Evolutionary conservation across 1,140 invertebrate species (phyloP).

Genomic region (Fopius arisanus): DNA sequence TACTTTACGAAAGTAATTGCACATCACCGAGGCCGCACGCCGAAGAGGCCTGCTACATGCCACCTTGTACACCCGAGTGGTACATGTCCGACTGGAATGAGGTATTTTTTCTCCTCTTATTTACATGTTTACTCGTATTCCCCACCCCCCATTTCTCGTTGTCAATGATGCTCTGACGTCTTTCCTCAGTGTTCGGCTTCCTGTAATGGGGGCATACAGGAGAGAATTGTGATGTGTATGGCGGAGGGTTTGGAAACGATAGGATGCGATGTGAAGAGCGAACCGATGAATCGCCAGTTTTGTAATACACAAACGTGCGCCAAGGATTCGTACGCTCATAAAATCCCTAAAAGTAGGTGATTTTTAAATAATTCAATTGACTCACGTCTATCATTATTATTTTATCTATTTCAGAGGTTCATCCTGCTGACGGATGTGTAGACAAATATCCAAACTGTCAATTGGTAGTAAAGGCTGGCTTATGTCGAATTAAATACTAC

Average conservation of each 20-base stretch:
- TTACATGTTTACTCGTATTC: conserved; percentile 33
- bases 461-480: conserved; percentile 78
- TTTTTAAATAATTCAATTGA: neutral
- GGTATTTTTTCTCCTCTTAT: conserved; percentile 49
- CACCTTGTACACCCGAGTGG: conserved; percentile 70
- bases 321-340: conserved; percentile 35
- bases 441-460: conserved; percentile 81
- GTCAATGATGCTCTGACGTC: neutral
- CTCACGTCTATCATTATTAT: conserved; percentile 3
- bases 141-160: conserved; percentile 4
- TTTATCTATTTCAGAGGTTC: conserved; percentile 46
- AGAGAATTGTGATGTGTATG: conserved; percentile 66
- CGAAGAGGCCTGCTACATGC: conserved; percentile 62
- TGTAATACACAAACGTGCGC: conserved; percentile 50
- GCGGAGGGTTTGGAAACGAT: conserved; percentile 32
- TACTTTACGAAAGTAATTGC: conserved; percentile 60
- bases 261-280: conserved; percentile 39
- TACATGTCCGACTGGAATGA: conserved; percentile 72
- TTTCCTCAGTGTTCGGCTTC: conserved; percentile 52
- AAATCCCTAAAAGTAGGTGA: conserved; percentile 49
- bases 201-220: conserved; percentile 69
- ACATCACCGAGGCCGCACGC: conserved; percentile 54
- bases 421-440: conserved; percentile 65
- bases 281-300: conserved; percentile 37
- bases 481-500: conserved; percentile 86